A percentile compares a stretch with the other conserved stretches of the same genome.
Conservation (phyloP, 1,140 invertebrate genomes). For the Cotesia glomerata region DNA sequence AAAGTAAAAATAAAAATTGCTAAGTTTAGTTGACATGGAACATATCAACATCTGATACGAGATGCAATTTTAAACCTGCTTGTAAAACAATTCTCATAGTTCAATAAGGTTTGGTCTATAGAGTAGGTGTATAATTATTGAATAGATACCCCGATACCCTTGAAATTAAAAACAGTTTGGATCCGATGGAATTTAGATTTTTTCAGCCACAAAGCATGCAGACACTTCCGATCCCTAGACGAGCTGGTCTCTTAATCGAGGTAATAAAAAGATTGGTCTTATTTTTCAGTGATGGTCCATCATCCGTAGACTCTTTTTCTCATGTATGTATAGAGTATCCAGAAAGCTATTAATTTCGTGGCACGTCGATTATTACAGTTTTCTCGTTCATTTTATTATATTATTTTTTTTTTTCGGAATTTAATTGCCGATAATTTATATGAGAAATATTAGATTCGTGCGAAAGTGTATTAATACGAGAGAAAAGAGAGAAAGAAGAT, state of each 20-base stretch:
- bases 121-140: neutral
- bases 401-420: slow-evolving; percentile 42
- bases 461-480: slow-evolving; percentile 60
- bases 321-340: neutral
- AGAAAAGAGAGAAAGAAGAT: neutral
- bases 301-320: neutral
- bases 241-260: too few relatives aligned
- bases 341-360: slow-evolving; percentile 16
- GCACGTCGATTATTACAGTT: slow-evolving; percentile 30
- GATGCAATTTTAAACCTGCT: too few relatives aligned
- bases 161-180: too few relatives aligned
- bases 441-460: slow-evolving; percentile 63
- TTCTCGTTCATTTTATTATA: slow-evolving; percentile 42
- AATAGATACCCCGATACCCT: too few relatives aligned
- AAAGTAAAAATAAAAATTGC: too few relatives aligned
- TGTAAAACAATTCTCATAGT: too few relatives aligned
- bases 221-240: slow-evolving; percentile 4
- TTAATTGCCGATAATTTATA: slow-evolving; percentile 64
- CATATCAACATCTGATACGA: too few relatives aligned
- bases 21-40: too few relatives aligned
- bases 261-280: neutral
- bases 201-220: slow-evolving; percentile 1
- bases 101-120: too few relatives aligned
- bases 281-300: neutral
- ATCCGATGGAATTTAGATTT: neutral